phyloP scores from a whole-genome alignment of 23 tunicate genomes.

The Diplosoma virens region DNA sequence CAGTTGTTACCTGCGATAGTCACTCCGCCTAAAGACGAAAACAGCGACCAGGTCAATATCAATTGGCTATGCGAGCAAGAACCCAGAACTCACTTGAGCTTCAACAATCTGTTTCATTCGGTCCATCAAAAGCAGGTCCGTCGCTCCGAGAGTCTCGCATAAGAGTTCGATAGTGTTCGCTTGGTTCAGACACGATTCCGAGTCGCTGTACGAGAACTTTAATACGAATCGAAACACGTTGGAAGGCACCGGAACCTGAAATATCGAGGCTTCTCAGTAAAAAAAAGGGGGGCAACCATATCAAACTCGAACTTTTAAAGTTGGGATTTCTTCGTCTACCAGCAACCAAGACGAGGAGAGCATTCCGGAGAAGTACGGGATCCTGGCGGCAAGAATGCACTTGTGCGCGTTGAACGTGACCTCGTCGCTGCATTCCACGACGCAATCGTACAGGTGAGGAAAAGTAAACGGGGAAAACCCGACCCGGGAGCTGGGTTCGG shows the following conservation, averaged over 20 bases:
- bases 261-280: background rate
- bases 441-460: conserved; percentile 49
- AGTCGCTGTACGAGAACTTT: conserved; percentile 65
- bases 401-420: conserved; percentile 57
- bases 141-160: conserved; percentile 74
- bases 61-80: too few relatives aligned
- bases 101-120: conserved; percentile 70
- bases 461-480: conserved; percentile 13
- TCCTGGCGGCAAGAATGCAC: conserved; percentile 69
- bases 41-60: too few relatives aligned
- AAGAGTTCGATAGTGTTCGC: conserved; percentile 36
- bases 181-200: conserved; percentile 12
- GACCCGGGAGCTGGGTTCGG: background rate
- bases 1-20: too few relatives aligned
- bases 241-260: conserved; percentile 73
- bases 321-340: background rate
- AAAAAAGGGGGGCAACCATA: background rate
- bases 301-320: background rate
- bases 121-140: conserved; percentile 67
- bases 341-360: conserved; percentile 67
- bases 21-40: too few relatives aligned
- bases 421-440: conserved; percentile 60
- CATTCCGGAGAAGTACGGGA: conserved; percentile 80
- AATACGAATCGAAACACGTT: conserved; percentile 60
- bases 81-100: conserved; percentile 37